Evolutionary conservation across 2,797 vertebrate genomes (phyloP).

Genomic region (Onychomys torridus): DNA sequence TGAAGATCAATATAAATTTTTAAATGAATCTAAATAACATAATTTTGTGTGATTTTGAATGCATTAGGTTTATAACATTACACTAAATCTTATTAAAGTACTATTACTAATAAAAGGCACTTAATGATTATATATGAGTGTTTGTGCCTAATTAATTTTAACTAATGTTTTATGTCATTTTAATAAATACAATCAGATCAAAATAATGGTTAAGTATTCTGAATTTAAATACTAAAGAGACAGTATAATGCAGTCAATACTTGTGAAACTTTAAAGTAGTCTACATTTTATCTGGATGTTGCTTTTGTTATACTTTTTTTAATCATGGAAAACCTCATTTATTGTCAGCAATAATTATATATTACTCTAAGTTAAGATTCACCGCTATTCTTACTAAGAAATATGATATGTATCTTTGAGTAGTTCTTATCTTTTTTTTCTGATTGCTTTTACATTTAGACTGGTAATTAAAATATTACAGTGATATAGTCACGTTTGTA

Average conservation of each 20-base stretch:
- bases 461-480: neutral
- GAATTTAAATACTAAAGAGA: neutral
- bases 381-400: neutral
- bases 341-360: neutral
- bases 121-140: neutral
- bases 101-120: neutral
- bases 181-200: neutral
- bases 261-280: neutral
- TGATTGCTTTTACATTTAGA: neutral
- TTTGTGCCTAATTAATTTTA: neutral
- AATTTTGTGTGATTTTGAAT: constrained; percentile 18
- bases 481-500: neutral
- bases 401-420: neutral
- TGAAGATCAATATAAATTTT: neutral
- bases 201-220: neutral
- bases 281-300: neutral
- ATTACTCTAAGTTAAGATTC: neutral
- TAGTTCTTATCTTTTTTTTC: neutral
- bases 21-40: neutral
- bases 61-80: neutral
- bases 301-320: neutral
- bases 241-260: neutral
- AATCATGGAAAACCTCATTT: neutral
- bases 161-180: neutral
- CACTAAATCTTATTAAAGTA: neutral